Percentiles rank a stretch among this genome's conserved stretches.
phyloP scores from a whole-genome alignment of 2,888 invertebrate genomes.

The Pterostichus niger region DNA sequence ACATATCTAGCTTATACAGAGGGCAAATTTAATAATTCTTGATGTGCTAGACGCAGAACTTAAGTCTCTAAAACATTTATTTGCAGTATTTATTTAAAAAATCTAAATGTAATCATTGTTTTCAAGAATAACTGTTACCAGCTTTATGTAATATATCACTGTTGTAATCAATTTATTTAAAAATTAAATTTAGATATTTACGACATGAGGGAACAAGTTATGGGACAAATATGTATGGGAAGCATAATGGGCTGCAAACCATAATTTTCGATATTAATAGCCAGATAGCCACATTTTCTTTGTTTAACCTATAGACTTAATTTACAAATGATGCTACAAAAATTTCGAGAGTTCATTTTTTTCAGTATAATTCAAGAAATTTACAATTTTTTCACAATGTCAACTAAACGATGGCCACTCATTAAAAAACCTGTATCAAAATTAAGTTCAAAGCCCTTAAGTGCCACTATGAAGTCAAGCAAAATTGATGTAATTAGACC shows the following conservation, averaged over 20 bases:
- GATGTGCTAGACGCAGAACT: too few species aligned
- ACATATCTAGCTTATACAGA: too few species aligned
- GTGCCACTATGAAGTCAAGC: slow-evolving; percentile 69
- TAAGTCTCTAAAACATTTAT: too few species aligned
- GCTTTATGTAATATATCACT: too few species aligned
- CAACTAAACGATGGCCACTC: slow-evolving; percentile 68
- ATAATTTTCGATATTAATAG: slow-evolving; percentile 68
- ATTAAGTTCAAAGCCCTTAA: slow-evolving; percentile 69
- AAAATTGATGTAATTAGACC: slow-evolving; percentile 69
- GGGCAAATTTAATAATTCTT: too few species aligned
- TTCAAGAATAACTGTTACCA: too few species aligned
- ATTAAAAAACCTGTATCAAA: slow-evolving; percentile 67
- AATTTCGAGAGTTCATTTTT: slow-evolving; percentile 68
- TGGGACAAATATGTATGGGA: too few species aligned
- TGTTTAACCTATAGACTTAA: slow-evolving; percentile 70
- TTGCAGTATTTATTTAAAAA: too few species aligned
- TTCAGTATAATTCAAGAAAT: slow-evolving; percentile 70
- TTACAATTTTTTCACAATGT: slow-evolving; percentile 69
- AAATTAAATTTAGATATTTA: background rate
- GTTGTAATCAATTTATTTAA: background rate
- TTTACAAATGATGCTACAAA: slow-evolving; percentile 70
- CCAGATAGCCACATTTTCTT: slow-evolving; percentile 70
- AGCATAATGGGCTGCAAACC: slow-evolving; percentile 57
- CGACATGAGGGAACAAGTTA: too few species aligned
- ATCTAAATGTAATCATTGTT: too few species aligned